Conservation (phyloP, 2,113 vertebrate species). For the Leptodactylus fuscus region DNA sequence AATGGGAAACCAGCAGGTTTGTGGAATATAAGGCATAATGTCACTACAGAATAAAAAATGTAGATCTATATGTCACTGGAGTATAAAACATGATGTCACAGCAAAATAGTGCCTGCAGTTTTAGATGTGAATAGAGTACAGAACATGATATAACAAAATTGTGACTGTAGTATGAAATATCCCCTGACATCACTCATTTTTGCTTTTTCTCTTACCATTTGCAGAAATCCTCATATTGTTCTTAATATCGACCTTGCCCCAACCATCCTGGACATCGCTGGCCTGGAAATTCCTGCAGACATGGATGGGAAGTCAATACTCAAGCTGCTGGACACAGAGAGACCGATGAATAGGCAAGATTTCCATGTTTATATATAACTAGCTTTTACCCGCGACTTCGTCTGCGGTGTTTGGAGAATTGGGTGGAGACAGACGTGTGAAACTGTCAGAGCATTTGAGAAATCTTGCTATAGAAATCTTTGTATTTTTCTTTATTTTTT, state of each 20-base stretch:
- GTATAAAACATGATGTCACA: not conserved
- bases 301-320: conserved; percentile 98
- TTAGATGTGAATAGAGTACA: too few species aligned
- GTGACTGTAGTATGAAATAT: not conserved
- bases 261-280: conserved; percentile 94
- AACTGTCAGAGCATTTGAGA: too few species aligned
- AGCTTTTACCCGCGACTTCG: too few species aligned
- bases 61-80: not conserved
- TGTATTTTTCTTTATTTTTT: too few species aligned
- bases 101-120: not conserved
- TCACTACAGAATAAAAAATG: not conserved
- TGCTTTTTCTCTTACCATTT: conserved; percentile 8
- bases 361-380: too few species aligned
- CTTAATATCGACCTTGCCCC: conserved; percentile 95
- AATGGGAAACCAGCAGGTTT: not conserved
- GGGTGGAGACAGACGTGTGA: too few species aligned
- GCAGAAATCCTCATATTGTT: conserved; percentile 91
- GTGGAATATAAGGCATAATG: not conserved
- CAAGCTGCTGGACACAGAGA: conserved; percentile 90
- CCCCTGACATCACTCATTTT: not conserved
- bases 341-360: conserved; percentile 86
- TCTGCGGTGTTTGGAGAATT: too few species aligned
- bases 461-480: too few species aligned
- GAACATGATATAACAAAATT: not conserved
- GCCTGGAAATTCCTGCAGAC: conserved; percentile 89